Conservation (phyloP, 2,888 invertebrate genomes). For the Toxonevra muliebris region DNA sequence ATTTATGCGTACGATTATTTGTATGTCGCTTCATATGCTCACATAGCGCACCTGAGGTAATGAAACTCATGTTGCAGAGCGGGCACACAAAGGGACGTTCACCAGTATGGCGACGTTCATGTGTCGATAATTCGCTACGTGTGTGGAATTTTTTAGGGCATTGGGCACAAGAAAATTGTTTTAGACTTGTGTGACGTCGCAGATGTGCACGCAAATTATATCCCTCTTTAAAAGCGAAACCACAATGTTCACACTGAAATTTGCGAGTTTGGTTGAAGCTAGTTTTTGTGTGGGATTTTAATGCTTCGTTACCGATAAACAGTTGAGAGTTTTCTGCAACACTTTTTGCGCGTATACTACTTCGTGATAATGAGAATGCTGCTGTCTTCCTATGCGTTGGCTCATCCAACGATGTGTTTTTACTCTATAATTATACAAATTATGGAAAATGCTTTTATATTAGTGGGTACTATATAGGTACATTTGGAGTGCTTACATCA, state of each 20-base stretch:
- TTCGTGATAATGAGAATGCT: too few species aligned
- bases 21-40: conserved; percentile 21
- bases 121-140: conserved; percentile 8
- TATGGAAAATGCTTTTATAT: too few species aligned
- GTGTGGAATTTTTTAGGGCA: conserved; percentile 19
- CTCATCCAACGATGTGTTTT: too few species aligned
- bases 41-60: conserved; percentile 11
- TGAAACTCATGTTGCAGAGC: conserved; percentile 11
- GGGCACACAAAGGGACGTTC: conserved; percentile 26
- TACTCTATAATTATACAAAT: too few species aligned
- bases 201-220: conserved; percentile 15
- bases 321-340: too few species aligned
- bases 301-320: too few species aligned
- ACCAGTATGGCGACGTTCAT: conserved; percentile 14
- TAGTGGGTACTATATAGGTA: too few species aligned
- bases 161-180: conserved; percentile 10
- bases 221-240: background rate
- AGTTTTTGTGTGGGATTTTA: too few species aligned
- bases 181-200: conserved; percentile 18
- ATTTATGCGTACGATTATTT: conserved; percentile 6
- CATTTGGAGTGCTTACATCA: too few species aligned
- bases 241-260: conserved; percentile 17
- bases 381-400: too few species aligned
- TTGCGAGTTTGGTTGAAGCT: too few species aligned
- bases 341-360: too few species aligned